phyloP scores from a whole-genome alignment of 2,113 vertebrate genomes.

The Rutilus rutilus region DNA sequence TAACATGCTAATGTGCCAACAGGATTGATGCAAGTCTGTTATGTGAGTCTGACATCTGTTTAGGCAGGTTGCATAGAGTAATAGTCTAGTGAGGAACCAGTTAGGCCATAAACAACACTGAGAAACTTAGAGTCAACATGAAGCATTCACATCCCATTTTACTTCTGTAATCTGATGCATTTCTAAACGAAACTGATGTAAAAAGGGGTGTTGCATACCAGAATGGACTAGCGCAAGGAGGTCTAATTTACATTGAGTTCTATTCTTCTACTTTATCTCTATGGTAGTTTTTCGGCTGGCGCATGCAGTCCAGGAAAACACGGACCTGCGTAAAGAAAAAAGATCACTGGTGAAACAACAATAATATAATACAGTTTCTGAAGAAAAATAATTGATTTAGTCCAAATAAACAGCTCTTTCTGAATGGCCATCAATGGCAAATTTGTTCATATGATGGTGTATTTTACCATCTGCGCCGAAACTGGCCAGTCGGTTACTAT shows the following conservation, averaged over 20 bases:
- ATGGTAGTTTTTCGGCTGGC: not conserved
- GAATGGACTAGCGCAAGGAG: not conserved
- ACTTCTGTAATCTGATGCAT: not conserved
- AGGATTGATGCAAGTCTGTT: conserved; percentile 22
- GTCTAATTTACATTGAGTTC: conserved; percentile 5
- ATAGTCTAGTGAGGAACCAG: conserved; percentile 3
- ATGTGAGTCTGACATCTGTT: conserved; percentile 25
- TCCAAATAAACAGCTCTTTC: not conserved
- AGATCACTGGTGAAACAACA: not conserved
- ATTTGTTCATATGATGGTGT: not conserved
- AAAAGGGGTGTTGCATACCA: not conserved
- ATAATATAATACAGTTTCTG: not conserved
- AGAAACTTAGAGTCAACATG: conserved; percentile 2
- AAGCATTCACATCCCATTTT: not conserved
- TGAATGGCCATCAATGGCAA: not conserved
- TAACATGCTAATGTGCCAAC: not conserved
- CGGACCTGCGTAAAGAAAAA: not conserved
- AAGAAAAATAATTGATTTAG: not conserved
- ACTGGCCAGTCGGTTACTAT: not conserved
- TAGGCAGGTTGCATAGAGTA: conserved; percentile 4
- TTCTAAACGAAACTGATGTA: not conserved
- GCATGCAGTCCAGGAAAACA: not conserved
- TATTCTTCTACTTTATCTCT: not conserved
- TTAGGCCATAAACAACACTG: conserved; percentile 12
- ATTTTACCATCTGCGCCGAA: not conserved